Evolutionary conservation across 2,113 vertebrate genomes (phyloP).

Genomic region (Silurus meridionalis): DNA sequence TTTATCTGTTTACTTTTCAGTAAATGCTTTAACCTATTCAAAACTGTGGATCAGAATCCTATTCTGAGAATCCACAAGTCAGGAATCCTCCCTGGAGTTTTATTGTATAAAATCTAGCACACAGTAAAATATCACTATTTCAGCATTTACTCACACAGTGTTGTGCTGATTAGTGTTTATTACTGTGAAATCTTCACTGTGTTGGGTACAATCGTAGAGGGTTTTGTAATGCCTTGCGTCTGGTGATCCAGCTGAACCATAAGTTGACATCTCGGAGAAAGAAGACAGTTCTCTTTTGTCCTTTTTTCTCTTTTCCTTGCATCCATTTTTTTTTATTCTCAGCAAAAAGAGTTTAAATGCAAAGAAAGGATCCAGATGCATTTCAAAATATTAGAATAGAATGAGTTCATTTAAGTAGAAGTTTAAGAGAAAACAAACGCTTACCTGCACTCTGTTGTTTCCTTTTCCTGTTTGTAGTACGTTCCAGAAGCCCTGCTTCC

Average conservation of each 20-base stretch:
- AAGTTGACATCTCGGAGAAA: background rate
- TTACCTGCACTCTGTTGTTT: background rate
- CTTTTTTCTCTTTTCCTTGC: background rate
- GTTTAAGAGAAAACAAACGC: background rate
- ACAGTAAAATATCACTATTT: background rate
- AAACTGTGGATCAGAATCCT: background rate
- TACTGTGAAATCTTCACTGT: background rate
- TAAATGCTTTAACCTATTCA: background rate
- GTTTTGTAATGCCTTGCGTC: background rate
- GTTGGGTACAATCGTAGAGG: background rate
- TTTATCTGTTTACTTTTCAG: background rate
- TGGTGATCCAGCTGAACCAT: background rate
- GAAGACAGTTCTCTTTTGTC: background rate
- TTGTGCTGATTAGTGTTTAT: background rate
- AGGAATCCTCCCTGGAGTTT: background rate
- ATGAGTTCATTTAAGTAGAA: background rate
- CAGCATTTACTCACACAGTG: background rate
- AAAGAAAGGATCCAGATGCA: background rate
- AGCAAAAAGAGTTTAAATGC: background rate
- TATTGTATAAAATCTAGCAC: background rate
- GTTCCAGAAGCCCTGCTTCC: conserved; percentile 90
- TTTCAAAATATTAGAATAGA: background rate
- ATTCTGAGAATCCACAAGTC: background rate
- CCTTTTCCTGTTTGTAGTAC: conserved; percentile 73
- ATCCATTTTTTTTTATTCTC: background rate